Conservation (phyloP, 2,888 invertebrate species). For the Erynnis tages region DNA sequence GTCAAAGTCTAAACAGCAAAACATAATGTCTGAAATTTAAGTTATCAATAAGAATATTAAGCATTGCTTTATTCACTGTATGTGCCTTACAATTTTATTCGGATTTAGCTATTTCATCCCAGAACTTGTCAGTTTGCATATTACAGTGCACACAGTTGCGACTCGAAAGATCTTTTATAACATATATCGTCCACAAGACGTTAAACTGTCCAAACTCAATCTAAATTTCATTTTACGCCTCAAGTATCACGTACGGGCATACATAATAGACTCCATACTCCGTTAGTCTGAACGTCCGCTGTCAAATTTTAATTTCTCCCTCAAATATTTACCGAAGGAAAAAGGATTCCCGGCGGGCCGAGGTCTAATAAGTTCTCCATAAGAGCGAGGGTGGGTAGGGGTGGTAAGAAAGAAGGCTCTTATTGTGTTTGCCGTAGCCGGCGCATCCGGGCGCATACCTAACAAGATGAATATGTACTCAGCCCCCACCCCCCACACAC, state of each 20-base stretch:
- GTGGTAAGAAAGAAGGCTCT: slow-evolving; percentile 61
- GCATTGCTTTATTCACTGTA: too few relatives aligned
- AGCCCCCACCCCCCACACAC: slow-evolving; percentile 66
- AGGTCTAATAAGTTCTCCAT: slow-evolving; percentile 82
- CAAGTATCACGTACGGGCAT: slow-evolving; percentile 76
- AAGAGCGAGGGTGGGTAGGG: slow-evolving; percentile 56
- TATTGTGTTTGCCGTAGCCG: slow-evolving; percentile 81
- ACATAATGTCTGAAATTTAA: too few relatives aligned
- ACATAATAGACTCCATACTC: slow-evolving; percentile 67
- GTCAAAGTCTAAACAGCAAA: too few relatives aligned
- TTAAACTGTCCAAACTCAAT: slow-evolving; percentile 73
- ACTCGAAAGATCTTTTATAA: slow-evolving; percentile 4
- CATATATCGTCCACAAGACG: slow-evolving; percentile 37
- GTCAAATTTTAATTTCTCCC: slow-evolving; percentile 82
- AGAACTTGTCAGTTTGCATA: too few relatives aligned
- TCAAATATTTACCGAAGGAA: slow-evolving; percentile 82
- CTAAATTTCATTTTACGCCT: slow-evolving; percentile 80
- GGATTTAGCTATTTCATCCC: too few relatives aligned
- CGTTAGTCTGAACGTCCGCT: slow-evolving; percentile 65
- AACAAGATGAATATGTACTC: slow-evolving; percentile 80
- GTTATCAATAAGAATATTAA: too few relatives aligned
- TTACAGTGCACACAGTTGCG: too few relatives aligned
- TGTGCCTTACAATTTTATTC: too few relatives aligned
- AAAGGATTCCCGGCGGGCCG: slow-evolving; percentile 80
- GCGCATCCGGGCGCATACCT: slow-evolving; percentile 81